Base-by-base conservation (phyloP, 2,888 invertebrate species). In the Hydropsyche betteni region DNA sequence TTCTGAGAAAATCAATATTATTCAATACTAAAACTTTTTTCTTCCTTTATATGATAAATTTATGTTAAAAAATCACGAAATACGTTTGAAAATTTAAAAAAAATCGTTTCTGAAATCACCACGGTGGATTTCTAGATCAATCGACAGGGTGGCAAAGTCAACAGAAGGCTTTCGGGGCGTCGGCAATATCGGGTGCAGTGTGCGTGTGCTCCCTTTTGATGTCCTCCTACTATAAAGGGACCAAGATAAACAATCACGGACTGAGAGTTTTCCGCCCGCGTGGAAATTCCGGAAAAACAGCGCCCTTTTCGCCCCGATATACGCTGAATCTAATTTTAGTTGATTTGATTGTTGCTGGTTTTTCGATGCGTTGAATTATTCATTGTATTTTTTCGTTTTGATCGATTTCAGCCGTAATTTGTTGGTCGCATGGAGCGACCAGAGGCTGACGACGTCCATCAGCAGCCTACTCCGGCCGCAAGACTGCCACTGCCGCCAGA, bases 381-480 rank as follows among this genome's bases (percentile, higher is more conserved):
- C 34, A 64, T 36, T 61, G 10, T 10, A 10, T 61, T 58, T 55
- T 14, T 64, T 64, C 10, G 7, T 64, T 64, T 64, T 36, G 10
- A 24, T 61, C 16, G 33, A 24, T 77, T 75, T 44, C 72, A 75
- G 77, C 44, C 53, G 50, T 50, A 52, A 71, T 44, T 55, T 34
- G 33, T 44, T 55, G 61, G 74, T 75, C 77, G 77, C 75, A 77
- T 77, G 77, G 77, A 75, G 74, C 64, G 74, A 52, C 75, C 52
- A 51, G 50, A 68, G 70, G 75, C 64, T 14, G 75, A 51, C 14
- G 75, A 70, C 50, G 75, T 75, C 74, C 70, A 50, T 53, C 73
- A 69, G 44, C 69, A 74, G 74, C 74, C 77, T 33, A 70, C 71
- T 36, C 69, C 71, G 16, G 72, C 72, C 61, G 72, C 72, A 16